A percentile compares a stretch with the other conserved stretches of the same genome.
phyloP scores from a whole-genome alignment of 2,888 invertebrate genomes.

The Netelia fuscicornis region DNA sequence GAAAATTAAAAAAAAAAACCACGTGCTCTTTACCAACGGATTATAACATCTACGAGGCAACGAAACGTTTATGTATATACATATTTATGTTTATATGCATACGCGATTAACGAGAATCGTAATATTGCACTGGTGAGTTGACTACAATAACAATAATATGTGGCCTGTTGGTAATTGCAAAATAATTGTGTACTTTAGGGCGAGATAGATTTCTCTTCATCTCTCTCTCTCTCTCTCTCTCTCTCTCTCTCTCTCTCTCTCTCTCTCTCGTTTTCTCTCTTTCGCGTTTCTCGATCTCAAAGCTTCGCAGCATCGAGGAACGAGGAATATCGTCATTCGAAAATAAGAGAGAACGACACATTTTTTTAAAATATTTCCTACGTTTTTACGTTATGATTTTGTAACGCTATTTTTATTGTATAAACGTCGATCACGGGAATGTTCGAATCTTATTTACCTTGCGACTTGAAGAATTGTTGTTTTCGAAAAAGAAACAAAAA shows the following conservation, averaged over 20 bases:
- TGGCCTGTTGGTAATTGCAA: background rate
- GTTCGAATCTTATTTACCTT: too few relatives aligned
- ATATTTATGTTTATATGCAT: background rate
- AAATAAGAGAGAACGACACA: too few relatives aligned
- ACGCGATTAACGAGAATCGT: conserved; percentile 3
- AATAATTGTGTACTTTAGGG: conserved; percentile 1
- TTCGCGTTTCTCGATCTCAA: background rate
- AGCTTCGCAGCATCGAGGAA: too few relatives aligned
- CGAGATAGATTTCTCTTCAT: background rate
- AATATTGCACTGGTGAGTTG: conserved; percentile 45
- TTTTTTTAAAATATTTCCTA: too few relatives aligned
- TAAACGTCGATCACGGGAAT: too few relatives aligned
- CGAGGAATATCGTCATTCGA: too few relatives aligned
- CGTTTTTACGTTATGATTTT: too few relatives aligned
- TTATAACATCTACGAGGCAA: conserved; percentile 11
- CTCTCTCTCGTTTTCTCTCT: background rate
- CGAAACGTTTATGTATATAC: conserved; percentile 6
- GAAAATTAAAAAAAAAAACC: background rate
- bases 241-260: background rate
- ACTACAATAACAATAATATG: background rate
- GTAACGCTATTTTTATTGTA: too few relatives aligned
- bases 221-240: too few relatives aligned
- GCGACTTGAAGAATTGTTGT: too few relatives aligned
- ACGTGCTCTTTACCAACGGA: conserved; percentile 17
- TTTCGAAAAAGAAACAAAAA: too few relatives aligned